Evolutionary conservation across 53 echinoderm and acorn worm genomes (phyloP).

Genomic region (Pentamera pediparva): DNA sequence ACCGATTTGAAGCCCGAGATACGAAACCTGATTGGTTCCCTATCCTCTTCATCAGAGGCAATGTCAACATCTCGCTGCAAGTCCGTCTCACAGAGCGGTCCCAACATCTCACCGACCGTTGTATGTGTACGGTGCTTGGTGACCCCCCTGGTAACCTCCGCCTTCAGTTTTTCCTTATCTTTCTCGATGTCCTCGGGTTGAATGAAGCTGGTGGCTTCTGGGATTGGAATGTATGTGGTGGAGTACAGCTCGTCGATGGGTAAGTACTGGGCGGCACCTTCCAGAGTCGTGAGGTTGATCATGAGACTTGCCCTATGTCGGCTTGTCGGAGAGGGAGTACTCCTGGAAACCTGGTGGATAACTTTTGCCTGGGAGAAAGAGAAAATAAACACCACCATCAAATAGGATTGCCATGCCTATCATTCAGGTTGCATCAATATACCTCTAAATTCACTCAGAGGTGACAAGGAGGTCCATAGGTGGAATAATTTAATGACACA

Average conservation of each 20-base stretch:
- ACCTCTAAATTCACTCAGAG: too few species aligned
- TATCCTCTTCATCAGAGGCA: conserved; percentile 50
- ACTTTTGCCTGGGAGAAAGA: neutral
- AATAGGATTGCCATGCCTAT: too few species aligned
- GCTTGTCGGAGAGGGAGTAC: conserved; percentile 34
- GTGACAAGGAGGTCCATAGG: too few species aligned
- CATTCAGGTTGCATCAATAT: too few species aligned
- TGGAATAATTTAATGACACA: too few species aligned
- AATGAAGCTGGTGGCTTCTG: conserved; percentile 33
- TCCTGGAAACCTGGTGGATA: neutral
- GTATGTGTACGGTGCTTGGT: neutral
- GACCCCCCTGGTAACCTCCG: neutral
- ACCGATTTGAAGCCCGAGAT: conserved; percentile 62
- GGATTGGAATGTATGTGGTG: too few species aligned
- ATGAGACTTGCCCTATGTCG: conserved; percentile 61
- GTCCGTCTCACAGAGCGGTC: conserved; percentile 54
- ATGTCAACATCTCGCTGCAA: conserved; percentile 54
- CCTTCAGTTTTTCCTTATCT: conserved; percentile 42
- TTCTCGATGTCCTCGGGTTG: conserved; percentile 49
- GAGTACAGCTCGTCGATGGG: conserved; percentile 30
- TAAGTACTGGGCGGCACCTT: conserved; percentile 47
- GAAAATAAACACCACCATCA: too few species aligned
- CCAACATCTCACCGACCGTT: conserved; percentile 83
- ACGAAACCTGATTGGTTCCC: conserved; percentile 55
- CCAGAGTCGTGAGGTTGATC: conserved; percentile 66